A percentile compares a stretch with the other conserved stretches of the same genome.
phyloP scores from a whole-genome alignment of 2,888 invertebrate genomes.

The Coleophora flavipennella region DNA sequence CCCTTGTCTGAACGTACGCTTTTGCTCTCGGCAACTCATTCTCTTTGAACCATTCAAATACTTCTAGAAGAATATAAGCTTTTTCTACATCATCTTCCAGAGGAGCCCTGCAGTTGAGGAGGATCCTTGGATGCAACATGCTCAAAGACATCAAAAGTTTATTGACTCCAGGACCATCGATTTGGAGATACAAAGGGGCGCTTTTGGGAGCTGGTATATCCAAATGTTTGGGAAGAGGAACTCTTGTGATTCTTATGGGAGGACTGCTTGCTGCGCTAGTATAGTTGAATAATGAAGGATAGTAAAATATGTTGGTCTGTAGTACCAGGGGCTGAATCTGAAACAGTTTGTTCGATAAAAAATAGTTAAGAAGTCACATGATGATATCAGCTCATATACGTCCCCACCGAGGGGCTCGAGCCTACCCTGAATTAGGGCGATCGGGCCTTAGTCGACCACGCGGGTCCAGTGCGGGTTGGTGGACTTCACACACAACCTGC shows the following conservation, averaged over 20 bases:
- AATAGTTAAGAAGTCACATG: too few species aligned
- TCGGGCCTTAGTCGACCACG: too few species aligned
- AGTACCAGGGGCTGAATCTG: too few species aligned
- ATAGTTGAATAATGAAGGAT: conserved; percentile 43
- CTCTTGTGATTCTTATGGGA: conserved; percentile 30
- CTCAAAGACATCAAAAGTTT: conserved; percentile 34
- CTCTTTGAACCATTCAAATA: conserved; percentile 52
- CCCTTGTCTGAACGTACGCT: conserved; percentile 36
- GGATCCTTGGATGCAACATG: conserved; percentile 43
- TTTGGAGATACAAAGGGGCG: conserved; percentile 51
- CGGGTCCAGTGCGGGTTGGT: too few species aligned
- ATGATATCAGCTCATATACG: too few species aligned
- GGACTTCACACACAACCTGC: too few species aligned
- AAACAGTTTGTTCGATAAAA: too few species aligned
- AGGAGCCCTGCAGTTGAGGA: conserved; percentile 37
- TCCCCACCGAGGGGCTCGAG: too few species aligned
- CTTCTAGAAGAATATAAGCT: conserved; percentile 46
- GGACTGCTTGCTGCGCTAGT: conserved; percentile 41
- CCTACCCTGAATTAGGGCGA: too few species aligned
- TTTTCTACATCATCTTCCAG: conserved; percentile 39
- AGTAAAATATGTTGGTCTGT: conserved; percentile 25
- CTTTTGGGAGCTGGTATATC: conserved; percentile 42
- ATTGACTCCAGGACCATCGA: conserved; percentile 44
- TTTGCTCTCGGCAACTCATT: conserved; percentile 30
- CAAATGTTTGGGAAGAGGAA: conserved; percentile 20